Conservation (phyloP, 1,140 invertebrate genomes). For the Cotesia chilonis region DNA sequence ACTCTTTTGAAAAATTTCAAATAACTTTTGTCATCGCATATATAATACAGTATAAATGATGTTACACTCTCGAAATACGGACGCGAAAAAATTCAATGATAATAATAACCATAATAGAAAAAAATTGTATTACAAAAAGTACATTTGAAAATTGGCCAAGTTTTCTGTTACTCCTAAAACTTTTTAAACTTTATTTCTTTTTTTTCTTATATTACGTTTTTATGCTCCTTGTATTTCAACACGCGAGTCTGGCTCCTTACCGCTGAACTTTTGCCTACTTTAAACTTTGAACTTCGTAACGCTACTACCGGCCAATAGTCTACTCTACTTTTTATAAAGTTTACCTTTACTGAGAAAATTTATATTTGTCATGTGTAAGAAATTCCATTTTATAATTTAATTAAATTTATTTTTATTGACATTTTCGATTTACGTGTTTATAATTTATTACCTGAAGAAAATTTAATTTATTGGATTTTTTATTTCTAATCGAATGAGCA, state of each 20-base stretch:
- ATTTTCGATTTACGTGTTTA: neutral
- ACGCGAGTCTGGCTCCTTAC: slow-evolving; percentile 9
- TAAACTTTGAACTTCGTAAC: slow-evolving; percentile 21
- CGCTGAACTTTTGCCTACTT: slow-evolving; percentile 33
- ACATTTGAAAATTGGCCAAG: slow-evolving; percentile 34
- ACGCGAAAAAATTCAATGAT: neutral
- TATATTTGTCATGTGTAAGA: slow-evolving; percentile 10
- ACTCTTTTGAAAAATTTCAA: neutral
- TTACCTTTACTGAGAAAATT: slow-evolving; percentile 5
- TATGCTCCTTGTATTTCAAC: neutral
- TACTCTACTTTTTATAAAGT: neutral
- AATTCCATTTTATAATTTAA: neutral
- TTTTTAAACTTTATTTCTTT: neutral
- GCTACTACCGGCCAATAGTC: neutral
- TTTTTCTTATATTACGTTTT: neutral
- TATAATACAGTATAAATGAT: too few species aligned
- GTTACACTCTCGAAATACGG: neutral
- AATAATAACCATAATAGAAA: too few species aligned
- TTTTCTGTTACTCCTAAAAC: slow-evolving; percentile 2
- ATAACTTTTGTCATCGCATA: neutral
- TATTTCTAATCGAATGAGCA: too few species aligned
- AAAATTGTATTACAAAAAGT: too few species aligned
- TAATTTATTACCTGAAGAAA: too few species aligned
- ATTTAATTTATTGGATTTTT: too few species aligned
- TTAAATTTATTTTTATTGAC: slow-evolving; percentile 4